Conservation (phyloP, 1,140 invertebrate species). For the Ptiloglossa arizonensis region DNA sequence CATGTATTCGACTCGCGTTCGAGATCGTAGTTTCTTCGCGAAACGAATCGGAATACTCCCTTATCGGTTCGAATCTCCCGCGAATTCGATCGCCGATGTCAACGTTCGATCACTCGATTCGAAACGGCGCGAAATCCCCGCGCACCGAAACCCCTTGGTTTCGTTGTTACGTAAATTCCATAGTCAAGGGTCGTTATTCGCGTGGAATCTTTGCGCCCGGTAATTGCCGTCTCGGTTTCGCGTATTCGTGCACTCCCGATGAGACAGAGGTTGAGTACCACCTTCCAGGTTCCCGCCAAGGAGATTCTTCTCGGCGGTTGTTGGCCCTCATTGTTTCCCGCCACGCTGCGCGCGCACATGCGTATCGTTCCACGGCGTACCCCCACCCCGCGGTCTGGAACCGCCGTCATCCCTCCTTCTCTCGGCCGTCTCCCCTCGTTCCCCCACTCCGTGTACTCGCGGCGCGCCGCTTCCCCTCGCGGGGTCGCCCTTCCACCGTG, state of each 20-base stretch:
- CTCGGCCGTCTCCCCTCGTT: not conserved
- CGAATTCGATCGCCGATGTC: no score
- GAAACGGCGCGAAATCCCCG: no score
- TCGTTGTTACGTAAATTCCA: no score
- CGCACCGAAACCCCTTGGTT: no score
- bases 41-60: no score
- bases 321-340: constrained; percentile 69
- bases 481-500: constrained; percentile 35
- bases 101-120: no score
- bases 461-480: constrained; percentile 29
- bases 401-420: constrained; percentile 2
- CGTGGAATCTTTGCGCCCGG: not conserved
- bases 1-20: no score
- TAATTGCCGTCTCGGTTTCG: not conserved
- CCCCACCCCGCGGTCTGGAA: not conserved
- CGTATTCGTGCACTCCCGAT: not conserved
- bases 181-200: constrained; percentile 1
- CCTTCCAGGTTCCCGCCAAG: constrained; percentile 62
- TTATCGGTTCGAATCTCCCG: no score
- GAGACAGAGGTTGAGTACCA: constrained; percentile 53
- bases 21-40: no score
- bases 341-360: constrained; percentile 65
- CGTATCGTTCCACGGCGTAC: constrained; percentile 15
- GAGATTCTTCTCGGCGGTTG: constrained; percentile 55
- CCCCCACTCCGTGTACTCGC: no score